Evolutionary conservation across 2,888 invertebrate species (phyloP).

Genomic region (Pyrrhosoma nymphula): DNA sequence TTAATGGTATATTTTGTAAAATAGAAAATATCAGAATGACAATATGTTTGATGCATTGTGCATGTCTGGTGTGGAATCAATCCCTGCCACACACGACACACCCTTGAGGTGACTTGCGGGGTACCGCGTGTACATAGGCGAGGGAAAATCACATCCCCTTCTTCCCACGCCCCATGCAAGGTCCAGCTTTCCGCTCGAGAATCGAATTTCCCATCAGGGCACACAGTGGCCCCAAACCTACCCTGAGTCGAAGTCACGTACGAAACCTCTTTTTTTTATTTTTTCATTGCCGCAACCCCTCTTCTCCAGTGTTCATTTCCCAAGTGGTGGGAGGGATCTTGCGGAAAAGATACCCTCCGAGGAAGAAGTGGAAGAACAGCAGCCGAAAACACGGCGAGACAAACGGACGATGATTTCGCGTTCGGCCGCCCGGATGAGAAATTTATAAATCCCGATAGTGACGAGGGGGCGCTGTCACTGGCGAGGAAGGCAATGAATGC

Average conservation of each 20-base stretch:
- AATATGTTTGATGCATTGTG: no score
- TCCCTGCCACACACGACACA: no score
- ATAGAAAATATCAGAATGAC: no score
- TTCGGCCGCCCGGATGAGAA: slow-evolving; percentile 56
- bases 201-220: neutral
- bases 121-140: no score
- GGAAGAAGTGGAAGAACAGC: neutral
- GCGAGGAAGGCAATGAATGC: no score
- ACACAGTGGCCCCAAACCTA: neutral
- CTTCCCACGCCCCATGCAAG: neutral
- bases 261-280: neutral
- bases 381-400: slow-evolving; percentile 6
- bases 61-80: no score
- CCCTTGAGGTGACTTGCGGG: no score
- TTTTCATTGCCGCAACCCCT: neutral
- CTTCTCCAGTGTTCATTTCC: neutral
- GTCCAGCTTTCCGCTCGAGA: neutral
- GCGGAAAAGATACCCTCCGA: neutral
- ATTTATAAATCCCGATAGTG: slow-evolving; percentile 55
- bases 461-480: slow-evolving; percentile 45
- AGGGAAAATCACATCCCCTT: neutral
- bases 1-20: no score
- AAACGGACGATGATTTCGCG: slow-evolving; percentile 42
- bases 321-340: neutral
- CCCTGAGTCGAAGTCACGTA: neutral